Conservation (phyloP, 2,797 vertebrate genomes). For the Neosilurus hyrtlii region DNA sequence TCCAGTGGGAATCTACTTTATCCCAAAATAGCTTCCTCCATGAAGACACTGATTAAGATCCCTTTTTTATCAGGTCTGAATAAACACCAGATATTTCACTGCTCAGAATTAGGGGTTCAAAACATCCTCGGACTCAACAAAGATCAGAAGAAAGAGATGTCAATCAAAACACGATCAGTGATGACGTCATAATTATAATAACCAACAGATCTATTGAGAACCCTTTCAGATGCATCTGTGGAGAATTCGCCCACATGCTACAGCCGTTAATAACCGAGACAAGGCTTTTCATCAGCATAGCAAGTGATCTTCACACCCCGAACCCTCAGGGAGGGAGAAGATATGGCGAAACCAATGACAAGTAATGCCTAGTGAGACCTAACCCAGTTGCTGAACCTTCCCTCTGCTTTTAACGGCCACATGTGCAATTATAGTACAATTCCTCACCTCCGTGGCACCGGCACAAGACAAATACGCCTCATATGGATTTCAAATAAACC, state of each 20-base stretch:
- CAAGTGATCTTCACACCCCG: slow-evolving; percentile 12
- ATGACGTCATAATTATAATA: background rate
- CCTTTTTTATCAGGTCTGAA: background rate
- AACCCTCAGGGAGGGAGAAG: slow-evolving; percentile 24
- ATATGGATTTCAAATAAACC: slow-evolving; percentile 48
- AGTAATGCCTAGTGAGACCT: slow-evolving; percentile 34
- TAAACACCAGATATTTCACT: background rate
- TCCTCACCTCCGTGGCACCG: slow-evolving; percentile 40
- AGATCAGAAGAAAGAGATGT: too few species aligned
- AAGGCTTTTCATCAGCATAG: background rate
- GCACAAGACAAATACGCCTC: slow-evolving; percentile 51
- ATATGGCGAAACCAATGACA: slow-evolving; percentile 4
- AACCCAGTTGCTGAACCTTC: slow-evolving; percentile 32
- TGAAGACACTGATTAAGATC: background rate
- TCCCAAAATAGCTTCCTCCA: background rate
- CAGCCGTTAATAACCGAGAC: background rate
- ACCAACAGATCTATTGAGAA: background rate
- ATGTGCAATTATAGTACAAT: slow-evolving; percentile 53
- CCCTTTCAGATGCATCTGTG: background rate
- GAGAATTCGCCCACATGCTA: background rate
- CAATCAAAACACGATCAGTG: background rate
- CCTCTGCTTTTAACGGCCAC: slow-evolving; percentile 34
- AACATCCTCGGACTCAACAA: background rate
- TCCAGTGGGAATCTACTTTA: background rate
- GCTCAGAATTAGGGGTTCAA: background rate